phyloP scores from a whole-genome alignment of 2,113 vertebrate species.

The Chloropsis cyanopogon region DNA sequence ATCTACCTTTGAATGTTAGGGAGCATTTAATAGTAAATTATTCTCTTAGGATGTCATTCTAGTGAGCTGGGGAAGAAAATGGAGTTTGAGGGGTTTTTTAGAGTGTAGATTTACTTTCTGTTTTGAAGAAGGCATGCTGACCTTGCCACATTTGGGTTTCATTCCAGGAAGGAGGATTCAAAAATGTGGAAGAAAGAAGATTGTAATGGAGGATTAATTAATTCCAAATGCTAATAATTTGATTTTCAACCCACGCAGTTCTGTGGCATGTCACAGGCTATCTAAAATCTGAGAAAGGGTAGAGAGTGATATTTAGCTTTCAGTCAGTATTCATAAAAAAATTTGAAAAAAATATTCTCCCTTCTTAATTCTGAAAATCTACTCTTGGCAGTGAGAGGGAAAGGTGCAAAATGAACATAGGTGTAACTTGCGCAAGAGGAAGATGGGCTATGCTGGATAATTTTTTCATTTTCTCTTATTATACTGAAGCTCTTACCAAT shows the following conservation, averaged over 20 bases:
- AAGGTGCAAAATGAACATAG: background rate
- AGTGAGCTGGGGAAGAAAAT: background rate
- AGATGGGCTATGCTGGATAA: background rate
- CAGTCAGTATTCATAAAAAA: background rate
- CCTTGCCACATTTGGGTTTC: background rate
- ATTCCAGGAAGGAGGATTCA: background rate
- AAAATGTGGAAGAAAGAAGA: background rate
- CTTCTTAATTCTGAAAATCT: background rate
- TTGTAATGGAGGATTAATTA: background rate
- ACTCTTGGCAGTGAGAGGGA: background rate
- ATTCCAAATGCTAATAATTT: background rate
- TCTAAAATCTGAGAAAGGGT: background rate
- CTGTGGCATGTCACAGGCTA: background rate
- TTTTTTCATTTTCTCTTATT: background rate
- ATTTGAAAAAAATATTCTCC: background rate
- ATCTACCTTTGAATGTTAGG: background rate
- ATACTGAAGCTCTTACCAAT: background rate
- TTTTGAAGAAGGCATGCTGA: background rate
- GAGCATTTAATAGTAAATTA: background rate
- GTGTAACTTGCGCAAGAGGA: background rate
- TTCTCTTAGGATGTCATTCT: background rate
- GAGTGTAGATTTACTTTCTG: background rate
- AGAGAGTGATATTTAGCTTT: background rate
- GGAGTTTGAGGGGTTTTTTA: background rate
- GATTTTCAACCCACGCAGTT: background rate